Evolutionary conservation across 1,140 invertebrate genomes (phyloP), one percentile per base, ranked within the genome.

Genomic region (Zaprionus africanus): DNA sequence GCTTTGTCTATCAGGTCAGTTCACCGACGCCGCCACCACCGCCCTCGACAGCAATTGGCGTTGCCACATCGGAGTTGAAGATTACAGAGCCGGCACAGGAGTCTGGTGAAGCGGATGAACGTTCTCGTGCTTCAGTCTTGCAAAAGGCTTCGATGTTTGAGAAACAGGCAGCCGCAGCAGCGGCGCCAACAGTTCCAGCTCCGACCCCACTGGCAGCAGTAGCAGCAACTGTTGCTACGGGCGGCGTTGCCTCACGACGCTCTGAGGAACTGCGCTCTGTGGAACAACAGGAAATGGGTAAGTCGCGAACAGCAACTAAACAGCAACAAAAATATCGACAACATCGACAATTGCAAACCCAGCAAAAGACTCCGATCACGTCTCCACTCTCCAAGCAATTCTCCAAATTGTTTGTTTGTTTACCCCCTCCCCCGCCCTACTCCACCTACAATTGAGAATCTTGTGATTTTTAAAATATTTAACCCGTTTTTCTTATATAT

Each of bases 141-240:
- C 91, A 93, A 38, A 93, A 93, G 74, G 85, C 90, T 5, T 93
- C 92, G 15, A 92, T 93, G 92, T 93, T 93, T 59, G 92, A 93
- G 67, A 93, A 93, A 77, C 85, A 86, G 41, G 92, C 91, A 34
- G 91, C 90, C 12, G 81, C 79, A 4, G 78, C 77, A 7, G 79
- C 78, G 7, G 71, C 85, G n/a, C 57, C 66, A 36, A 68, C 81
- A 0, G 11, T 46, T 1, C 38, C 70, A 19, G 34, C 19, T 2
- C 54, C 81, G 17, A 0, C 9, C 9, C 31, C 31, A 31, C 31
- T 31, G 2, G 9, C 31, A 28, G 60, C 69, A 6, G 58, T 34
- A 28, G 15, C 76, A 26, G 22, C 66, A 34, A 46, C 41, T 31
- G 31, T 60, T 2, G 31, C 22, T 34, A 58, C 34, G 62, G 46